Evolutionary conservation across 2,113 vertebrate species (phyloP).

Genomic region (Choloepus hoffmanni): DNA sequence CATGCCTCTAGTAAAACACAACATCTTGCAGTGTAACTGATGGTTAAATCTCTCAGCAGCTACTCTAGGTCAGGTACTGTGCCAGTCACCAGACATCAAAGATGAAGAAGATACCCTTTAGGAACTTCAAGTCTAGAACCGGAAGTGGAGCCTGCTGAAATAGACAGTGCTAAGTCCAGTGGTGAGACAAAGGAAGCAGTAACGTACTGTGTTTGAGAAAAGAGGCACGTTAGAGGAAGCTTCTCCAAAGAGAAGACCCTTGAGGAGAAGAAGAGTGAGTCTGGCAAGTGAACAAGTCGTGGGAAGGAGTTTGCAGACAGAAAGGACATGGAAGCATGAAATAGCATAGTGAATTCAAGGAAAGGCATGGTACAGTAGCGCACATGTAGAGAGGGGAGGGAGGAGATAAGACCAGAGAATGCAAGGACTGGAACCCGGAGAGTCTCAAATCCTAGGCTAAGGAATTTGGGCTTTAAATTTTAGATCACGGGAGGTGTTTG

Average conservation of each 20-base stretch:
- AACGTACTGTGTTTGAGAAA: too few relatives aligned
- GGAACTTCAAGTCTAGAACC: background rate
- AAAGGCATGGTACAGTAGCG: background rate
- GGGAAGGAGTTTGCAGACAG: background rate
- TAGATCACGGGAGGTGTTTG: background rate
- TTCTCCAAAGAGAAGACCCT: background rate
- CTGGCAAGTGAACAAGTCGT: background rate
- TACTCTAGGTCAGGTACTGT: background rate
- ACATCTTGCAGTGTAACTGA: background rate
- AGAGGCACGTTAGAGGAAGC: background rate
- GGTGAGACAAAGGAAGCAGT: background rate
- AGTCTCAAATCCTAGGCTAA: background rate
- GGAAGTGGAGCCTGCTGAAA: background rate
- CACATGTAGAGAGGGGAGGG: accelerated
- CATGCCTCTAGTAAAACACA: background rate
- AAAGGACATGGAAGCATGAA: background rate
- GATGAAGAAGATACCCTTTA: background rate
- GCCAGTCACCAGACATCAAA: background rate
- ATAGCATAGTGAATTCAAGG: background rate
- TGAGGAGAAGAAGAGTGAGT: background rate
- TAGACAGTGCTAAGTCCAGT: background rate
- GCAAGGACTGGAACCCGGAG: too few relatives aligned
- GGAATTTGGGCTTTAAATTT: background rate
- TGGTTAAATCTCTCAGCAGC: background rate
- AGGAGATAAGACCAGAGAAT: background rate